A percentile compares a stretch with the other conserved stretches of the same genome.
Evolutionary conservation across 2,797 vertebrate genomes (phyloP).

Genomic region (Rhyacichthys aspro): DNA sequence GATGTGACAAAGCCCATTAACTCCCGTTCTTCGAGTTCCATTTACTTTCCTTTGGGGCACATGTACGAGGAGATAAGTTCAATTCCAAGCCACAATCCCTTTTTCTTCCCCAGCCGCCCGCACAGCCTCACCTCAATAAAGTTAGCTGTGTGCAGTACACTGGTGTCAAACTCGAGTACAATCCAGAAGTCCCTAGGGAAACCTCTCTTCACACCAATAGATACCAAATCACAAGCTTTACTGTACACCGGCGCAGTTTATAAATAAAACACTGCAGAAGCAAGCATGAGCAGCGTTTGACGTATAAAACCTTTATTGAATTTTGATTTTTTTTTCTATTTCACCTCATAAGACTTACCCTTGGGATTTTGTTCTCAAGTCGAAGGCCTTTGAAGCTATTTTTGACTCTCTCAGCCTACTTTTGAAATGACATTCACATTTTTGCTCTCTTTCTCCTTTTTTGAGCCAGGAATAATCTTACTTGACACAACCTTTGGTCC

Average conservation of each 20-base stretch:
- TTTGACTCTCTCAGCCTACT: constrained; percentile 76
- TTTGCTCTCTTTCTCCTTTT: constrained; percentile 59
- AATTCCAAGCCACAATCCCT: not conserved
- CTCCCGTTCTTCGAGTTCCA: not conserved
- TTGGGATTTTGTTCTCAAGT: constrained; percentile 70
- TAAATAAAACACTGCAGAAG: constrained; percentile 19
- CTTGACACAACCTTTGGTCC: constrained; percentile 68
- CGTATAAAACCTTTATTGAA: constrained; percentile 23
- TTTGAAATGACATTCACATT: constrained; percentile 71
- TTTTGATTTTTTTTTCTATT: constrained; percentile 25
- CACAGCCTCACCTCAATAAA: constrained; percentile 10
- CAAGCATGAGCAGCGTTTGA: constrained; percentile 41
- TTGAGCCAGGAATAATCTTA: constrained; percentile 58
- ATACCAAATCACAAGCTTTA: constrained; percentile 11
- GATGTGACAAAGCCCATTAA: not conserved
- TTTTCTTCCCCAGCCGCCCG: constrained; percentile 3
- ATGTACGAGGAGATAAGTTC: not conserved
- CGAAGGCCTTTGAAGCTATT: constrained; percentile 76
- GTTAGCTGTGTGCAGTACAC: constrained; percentile 1
- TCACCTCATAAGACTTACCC: constrained; percentile 62
- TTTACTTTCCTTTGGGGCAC: constrained; percentile 1
- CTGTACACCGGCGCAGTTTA: constrained; percentile 4
- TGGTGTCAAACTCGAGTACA: constrained; percentile 5
- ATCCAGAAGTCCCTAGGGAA: constrained; percentile 2
- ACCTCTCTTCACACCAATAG: not conserved